phyloP scores from a whole-genome alignment of 2,797 vertebrate species.

The Anniella stebbinsi region DNA sequence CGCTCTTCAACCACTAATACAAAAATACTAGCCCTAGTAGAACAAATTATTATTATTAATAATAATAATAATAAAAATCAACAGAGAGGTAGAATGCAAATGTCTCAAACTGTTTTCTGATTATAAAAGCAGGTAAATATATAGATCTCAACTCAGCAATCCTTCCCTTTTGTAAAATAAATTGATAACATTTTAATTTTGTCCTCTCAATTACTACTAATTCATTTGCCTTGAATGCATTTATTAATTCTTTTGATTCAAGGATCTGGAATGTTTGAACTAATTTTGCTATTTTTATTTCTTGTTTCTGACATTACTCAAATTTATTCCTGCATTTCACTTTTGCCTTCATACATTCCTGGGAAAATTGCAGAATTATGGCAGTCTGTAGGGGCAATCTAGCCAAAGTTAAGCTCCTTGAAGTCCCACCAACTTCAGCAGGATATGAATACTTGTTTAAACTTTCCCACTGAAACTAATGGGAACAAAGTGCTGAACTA shows the following conservation, averaged over 20 bases:
- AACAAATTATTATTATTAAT: too few species aligned
- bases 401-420: background rate
- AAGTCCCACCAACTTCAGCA: too few species aligned
- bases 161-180: background rate
- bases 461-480: background rate
- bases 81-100: background rate
- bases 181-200: background rate
- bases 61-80: background rate
- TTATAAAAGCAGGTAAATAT: background rate
- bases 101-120: slow-evolving; percentile 20
- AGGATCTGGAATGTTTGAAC: background rate
- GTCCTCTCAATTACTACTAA: background rate
- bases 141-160: background rate
- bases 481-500: background rate
- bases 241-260: background rate
- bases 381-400: background rate
- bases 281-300: background rate
- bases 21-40: slow-evolving; percentile 19
- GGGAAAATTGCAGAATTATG: background rate
- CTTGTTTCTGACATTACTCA: background rate
- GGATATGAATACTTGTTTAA: background rate
- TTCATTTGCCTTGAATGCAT: background rate
- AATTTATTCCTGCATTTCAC: background rate
- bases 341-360: background rate
- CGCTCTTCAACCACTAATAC: slow-evolving; percentile 61